These are phyloP conservation scores for Didymodactylos carnosus DNA, from an alignment of 2,888 invertebrate species.

Conservation along the genomic window DNA sequence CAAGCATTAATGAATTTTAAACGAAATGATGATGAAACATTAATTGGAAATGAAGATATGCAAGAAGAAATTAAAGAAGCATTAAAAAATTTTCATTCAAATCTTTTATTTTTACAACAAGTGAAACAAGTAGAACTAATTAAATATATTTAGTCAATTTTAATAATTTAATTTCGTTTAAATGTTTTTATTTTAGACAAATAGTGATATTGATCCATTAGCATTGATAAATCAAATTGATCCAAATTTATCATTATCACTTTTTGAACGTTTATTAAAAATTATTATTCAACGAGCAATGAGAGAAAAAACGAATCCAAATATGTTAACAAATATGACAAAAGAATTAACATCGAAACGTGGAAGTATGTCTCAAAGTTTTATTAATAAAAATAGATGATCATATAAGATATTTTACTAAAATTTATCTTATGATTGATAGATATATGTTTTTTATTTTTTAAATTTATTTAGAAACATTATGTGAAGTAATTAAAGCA, in stretches of 20 bases:
- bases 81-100: constrained; percentile 7
- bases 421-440: too few species aligned
- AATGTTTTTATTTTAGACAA: neutral
- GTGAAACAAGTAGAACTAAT: neutral
- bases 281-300: neutral
- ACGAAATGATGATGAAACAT: neutral
- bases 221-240: neutral
- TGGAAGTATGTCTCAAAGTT: neutral
- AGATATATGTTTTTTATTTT: too few species aligned
- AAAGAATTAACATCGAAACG: neutral
- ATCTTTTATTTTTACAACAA: neutral
- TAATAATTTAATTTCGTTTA: neutral
- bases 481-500: constrained; percentile 59
- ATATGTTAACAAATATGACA: neutral
- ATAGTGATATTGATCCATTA: neutral
- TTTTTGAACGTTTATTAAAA: neutral
- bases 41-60: neutral
- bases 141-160: neutral
- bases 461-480: constrained; percentile 43
- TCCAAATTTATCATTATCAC: neutral
- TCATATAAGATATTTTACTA: too few species aligned
- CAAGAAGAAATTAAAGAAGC: constrained; percentile 8
- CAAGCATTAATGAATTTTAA: constrained; percentile 10
- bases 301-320: neutral
- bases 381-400: too few species aligned